These are phyloP conservation scores for Urocolius indicus DNA, from an alignment of 2,113 vertebrate species.

Conservation along the genomic window DNA sequence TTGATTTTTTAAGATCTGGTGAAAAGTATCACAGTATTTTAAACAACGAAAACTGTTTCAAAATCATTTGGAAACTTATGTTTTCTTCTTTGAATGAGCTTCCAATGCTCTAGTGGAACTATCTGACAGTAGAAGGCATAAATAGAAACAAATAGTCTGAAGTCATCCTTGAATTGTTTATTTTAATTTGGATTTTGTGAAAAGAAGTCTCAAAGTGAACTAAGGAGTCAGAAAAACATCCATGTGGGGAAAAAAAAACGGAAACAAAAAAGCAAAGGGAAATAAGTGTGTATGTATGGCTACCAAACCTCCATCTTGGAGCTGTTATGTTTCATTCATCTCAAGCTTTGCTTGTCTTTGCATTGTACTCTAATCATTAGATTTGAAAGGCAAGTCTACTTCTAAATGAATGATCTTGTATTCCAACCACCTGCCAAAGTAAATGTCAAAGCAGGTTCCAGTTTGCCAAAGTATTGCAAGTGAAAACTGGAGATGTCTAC, in stretches of 20 bases:
- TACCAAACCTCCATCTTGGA: neutral
- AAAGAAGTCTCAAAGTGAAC: neutral
- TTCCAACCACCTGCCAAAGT: neutral
- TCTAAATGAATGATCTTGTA: neutral
- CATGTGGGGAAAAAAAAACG: accelerated
- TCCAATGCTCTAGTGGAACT: neutral
- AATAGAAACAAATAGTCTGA: neutral
- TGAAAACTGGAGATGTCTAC: neutral
- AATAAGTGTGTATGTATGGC: neutral
- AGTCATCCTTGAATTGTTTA: neutral
- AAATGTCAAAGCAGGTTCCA: neutral
- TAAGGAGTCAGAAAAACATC: neutral
- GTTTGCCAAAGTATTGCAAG: neutral
- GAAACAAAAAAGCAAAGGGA: neutral
- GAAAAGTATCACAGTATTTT: neutral
- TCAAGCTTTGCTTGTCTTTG: neutral
- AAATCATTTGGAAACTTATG: neutral
- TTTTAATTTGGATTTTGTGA: neutral
- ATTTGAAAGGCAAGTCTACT: neutral
- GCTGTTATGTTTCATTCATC: neutral
- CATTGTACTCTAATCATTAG: neutral
- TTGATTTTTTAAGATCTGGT: neutral
- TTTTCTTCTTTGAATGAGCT: neutral
- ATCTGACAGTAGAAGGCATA: neutral
- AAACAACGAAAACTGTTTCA: neutral